Evolutionary conservation across 2,888 invertebrate genomes (phyloP).

Genomic region (Synanthedon vespiformis): DNA sequence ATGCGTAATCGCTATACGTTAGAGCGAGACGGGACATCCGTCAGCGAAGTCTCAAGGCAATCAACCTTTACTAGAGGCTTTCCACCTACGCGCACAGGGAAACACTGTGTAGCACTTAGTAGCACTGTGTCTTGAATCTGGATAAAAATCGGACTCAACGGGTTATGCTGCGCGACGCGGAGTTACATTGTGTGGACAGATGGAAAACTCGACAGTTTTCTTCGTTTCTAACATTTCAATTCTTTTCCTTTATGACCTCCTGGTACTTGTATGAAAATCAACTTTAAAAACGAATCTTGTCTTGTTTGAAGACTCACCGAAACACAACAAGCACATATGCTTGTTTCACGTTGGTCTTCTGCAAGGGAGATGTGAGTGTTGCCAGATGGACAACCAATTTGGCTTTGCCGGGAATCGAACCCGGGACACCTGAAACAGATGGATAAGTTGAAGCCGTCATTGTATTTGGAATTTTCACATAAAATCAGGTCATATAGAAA

Average conservation of each 20-base stretch:
- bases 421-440: no score
- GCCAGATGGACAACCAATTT: no score
- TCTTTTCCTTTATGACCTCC: constrained; percentile 40
- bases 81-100: constrained; percentile 24
- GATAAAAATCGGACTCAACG: constrained; percentile 12
- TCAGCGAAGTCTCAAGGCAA: constrained; percentile 54
- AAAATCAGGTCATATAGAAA: neutral
- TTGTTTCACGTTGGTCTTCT: no score
- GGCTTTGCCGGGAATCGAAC: no score
- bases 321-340: no score
- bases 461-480: no score
- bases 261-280: constrained; percentile 29
- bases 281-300: no score
- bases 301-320: no score
- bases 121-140: constrained; percentile 9
- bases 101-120: constrained; percentile 19
- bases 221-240: constrained; percentile 47
- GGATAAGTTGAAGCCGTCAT: no score
- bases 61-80: constrained; percentile 59
- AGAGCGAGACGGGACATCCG: constrained; percentile 22
- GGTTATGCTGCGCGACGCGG: constrained; percentile 18
- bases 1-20: constrained; percentile 12
- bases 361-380: no score
- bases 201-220: constrained; percentile 30
- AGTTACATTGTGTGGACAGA: constrained; percentile 7